Conservation (phyloP, 2,888 invertebrate genomes). For the Ectemnius continuus region DNA sequence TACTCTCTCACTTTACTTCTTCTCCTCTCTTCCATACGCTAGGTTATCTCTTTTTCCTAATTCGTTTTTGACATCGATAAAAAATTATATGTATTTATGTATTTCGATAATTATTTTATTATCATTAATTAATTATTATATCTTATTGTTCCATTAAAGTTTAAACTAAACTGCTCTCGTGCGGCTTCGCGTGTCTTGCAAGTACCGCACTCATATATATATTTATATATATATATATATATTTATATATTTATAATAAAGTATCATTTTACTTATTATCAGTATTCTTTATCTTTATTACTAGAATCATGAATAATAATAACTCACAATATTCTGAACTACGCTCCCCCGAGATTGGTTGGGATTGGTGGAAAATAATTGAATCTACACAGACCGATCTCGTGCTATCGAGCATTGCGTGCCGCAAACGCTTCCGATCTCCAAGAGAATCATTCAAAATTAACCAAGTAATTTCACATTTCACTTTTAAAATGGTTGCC, state of each 20-base stretch:
- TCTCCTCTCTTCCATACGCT: constrained; percentile 37
- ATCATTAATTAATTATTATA: constrained; percentile 63
- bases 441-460: no score
- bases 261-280: constrained; percentile 69
- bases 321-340: constrained; percentile 68
- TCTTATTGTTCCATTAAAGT: constrained; percentile 69
- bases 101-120: constrained; percentile 66
- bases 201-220: constrained; percentile 52
- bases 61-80: constrained; percentile 64
- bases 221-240: constrained; percentile 40
- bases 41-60: constrained; percentile 53
- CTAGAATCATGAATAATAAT: constrained; percentile 66
- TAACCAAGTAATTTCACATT: not conserved
- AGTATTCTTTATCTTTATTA: constrained; percentile 62
- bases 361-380: constrained; percentile 63
- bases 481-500: not conserved
- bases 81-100: constrained; percentile 63
- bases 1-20: no score
- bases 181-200: constrained; percentile 52
- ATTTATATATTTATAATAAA: constrained; percentile 64
- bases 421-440: constrained; percentile 25
- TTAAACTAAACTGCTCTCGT: constrained; percentile 67
- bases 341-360: constrained; percentile 62
- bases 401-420: constrained; percentile 49
- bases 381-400: constrained; percentile 48